Percentiles rank a stretch among this genome's conserved stretches.
Conservation (phyloP, 2,113 vertebrate species). For the Ia io region DNA sequence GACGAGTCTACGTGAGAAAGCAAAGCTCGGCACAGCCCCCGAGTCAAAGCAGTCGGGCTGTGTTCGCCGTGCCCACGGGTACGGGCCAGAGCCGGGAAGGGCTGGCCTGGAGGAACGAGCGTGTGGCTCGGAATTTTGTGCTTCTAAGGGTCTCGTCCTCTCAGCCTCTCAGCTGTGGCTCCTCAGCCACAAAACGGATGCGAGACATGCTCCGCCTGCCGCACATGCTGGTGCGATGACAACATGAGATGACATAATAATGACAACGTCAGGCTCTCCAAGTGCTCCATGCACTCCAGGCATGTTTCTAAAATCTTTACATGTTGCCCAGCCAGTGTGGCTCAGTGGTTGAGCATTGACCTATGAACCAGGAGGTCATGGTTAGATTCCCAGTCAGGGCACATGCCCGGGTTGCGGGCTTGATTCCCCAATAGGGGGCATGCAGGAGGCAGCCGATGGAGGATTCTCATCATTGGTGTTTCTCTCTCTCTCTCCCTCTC, state of each 20-base stretch:
- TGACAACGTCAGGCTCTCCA: not conserved
- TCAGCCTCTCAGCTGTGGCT: not conserved
- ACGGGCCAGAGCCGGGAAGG: rapidly evolving
- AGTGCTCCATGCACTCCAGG: not conserved
- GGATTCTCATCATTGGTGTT: too few species aligned
- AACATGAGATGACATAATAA: not conserved
- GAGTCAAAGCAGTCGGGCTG: not conserved
- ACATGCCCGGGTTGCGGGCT: too few species aligned
- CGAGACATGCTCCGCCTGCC: not conserved
- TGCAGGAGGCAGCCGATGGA: too few species aligned
- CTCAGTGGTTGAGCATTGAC: too few species aligned
- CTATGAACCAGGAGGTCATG: too few species aligned
- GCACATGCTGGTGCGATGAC: not conserved
- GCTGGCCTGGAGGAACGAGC: not conserved
- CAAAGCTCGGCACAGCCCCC: not conserved
- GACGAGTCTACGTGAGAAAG: slow-evolving; percentile 74
- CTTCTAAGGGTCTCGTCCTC: not conserved
- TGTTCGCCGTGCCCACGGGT: rapidly evolving
- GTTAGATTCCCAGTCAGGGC: too few species aligned
- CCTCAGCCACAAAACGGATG: not conserved
- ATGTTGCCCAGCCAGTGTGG: too few species aligned
- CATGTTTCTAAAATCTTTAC: not conserved
- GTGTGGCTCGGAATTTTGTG: not conserved
- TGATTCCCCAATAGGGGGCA: too few species aligned
- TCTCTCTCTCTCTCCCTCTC: too few species aligned